Conservation (phyloP, 2,888 invertebrate genomes). For the Sisyra terminalis region DNA sequence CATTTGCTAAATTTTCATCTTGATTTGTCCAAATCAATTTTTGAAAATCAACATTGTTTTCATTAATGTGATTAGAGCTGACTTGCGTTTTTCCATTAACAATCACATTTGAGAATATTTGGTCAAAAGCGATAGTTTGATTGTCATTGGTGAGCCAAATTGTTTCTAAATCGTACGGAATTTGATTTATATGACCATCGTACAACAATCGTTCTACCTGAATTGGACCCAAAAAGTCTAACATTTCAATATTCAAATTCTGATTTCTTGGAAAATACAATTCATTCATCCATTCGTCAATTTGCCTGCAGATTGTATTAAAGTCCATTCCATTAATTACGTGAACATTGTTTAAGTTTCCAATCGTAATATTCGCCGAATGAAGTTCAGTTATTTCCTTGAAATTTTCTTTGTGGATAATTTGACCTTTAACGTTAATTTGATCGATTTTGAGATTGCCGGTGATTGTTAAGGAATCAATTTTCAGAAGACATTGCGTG, state of each 20-base stretch:
- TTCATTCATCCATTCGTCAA: no score
- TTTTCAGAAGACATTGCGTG: slow-evolving; percentile 4
- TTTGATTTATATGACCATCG: slow-evolving; percentile 24
- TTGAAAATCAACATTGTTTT: slow-evolving; percentile 17
- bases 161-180: slow-evolving; percentile 24
- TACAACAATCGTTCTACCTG: slow-evolving; percentile 26
- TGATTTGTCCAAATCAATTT: no score
- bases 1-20: no score
- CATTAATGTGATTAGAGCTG: slow-evolving; percentile 24
- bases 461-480: slow-evolving; percentile 8
- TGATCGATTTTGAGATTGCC: slow-evolving; percentile 9
- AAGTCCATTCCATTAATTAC: slow-evolving; percentile 10
- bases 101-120: slow-evolving; percentile 20
- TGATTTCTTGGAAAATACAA: no score
- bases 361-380: neutral
- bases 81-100: slow-evolving; percentile 21
- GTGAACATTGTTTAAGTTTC: slow-evolving; percentile 8
- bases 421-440: neutral
- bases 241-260: neutral
- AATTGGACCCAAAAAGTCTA: slow-evolving; percentile 15
- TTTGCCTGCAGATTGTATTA: slow-evolving; percentile 5
- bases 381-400: neutral
- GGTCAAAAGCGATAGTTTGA: slow-evolving; percentile 19
- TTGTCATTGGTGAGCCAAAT: slow-evolving; percentile 24
- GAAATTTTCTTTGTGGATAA: neutral